phyloP scores from a whole-genome alignment of 2,113 vertebrate species.

The Toxostoma redivivum region DNA sequence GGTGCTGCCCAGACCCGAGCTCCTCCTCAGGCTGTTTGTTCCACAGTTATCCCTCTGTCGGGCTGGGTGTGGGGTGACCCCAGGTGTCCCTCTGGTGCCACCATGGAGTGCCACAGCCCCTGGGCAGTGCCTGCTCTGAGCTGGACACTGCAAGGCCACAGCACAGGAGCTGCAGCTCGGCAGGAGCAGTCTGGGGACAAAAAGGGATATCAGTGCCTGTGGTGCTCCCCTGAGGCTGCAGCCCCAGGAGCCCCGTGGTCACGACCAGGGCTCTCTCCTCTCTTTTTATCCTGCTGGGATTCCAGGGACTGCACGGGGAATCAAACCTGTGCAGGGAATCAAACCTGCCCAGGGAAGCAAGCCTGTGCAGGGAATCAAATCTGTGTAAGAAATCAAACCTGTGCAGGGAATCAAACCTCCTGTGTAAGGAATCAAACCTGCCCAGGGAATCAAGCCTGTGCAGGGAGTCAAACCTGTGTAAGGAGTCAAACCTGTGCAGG shows the following conservation, averaged over 20 bases:
- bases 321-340: not conserved
- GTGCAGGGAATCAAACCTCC: not conserved
- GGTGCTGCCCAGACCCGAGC: not conserved
- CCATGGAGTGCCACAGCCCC: not conserved
- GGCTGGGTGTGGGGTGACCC: rapidly evolving
- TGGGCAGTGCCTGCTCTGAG: not conserved
- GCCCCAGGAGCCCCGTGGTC: not conserved
- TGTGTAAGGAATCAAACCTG: not conserved
- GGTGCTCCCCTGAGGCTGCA: not conserved
- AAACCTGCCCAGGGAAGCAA: not conserved
- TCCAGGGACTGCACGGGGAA: not conserved
- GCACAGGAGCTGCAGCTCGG: not conserved
- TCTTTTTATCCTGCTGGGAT: not conserved
- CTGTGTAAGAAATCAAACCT: not conserved
- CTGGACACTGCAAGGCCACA: rapidly evolving
- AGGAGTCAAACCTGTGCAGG: not conserved
- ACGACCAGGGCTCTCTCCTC: no score
- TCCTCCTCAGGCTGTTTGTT: not conserved
- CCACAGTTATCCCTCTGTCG: not conserved
- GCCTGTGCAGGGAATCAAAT: no score
- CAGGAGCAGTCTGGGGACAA: not conserved
- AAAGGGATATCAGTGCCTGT: not conserved
- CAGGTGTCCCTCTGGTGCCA: not conserved
- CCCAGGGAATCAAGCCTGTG: no score
- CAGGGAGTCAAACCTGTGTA: not conserved